These are phyloP conservation scores for Solenopsis fugax DNA, from an alignment of 1,140 invertebrate species.

Conservation along the genomic window DNA sequence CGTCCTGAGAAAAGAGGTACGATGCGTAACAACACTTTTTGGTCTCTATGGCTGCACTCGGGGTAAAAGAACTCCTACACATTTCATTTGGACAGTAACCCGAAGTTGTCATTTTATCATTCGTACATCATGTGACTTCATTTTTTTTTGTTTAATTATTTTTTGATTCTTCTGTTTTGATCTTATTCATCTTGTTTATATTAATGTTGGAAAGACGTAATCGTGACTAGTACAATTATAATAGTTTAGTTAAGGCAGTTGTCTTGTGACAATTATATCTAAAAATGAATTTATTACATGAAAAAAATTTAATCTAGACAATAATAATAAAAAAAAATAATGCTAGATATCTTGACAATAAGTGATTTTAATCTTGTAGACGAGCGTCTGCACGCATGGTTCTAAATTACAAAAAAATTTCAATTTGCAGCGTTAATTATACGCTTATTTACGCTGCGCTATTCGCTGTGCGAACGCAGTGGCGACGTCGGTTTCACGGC, in stretches of 20 bases:
- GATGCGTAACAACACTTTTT: slow-evolving; percentile 66
- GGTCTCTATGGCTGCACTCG: slow-evolving; percentile 46
- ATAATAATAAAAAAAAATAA: too few relatives aligned
- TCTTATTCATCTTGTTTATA: not conserved
- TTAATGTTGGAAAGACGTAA: slow-evolving; percentile 36
- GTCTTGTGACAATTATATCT: not conserved
- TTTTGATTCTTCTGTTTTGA: not conserved
- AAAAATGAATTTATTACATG: not conserved
- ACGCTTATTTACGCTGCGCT: slow-evolving; percentile 34
- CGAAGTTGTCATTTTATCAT: slow-evolving; percentile 49
- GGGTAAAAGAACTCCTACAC: slow-evolving; percentile 71
- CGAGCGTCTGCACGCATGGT: too few relatives aligned
- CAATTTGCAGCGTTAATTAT: slow-evolving; percentile 27
- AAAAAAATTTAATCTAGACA: too few relatives aligned
- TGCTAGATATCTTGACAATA: too few relatives aligned
- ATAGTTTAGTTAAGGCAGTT: not conserved
- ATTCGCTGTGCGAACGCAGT: not conserved
- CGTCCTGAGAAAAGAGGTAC: slow-evolving; percentile 27
- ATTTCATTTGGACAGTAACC: slow-evolving; percentile 55
- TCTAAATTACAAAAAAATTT: slow-evolving; percentile 2
- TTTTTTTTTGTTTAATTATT: not conserved
- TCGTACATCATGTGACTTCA: not conserved
- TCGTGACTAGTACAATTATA: not conserved
- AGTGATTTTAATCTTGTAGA: not conserved
- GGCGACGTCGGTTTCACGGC: slow-evolving; percentile 33